A percentile compares a stretch with the other conserved stretches of the same genome.
These are phyloP conservation scores for Clitarchus hookeri DNA, from an alignment of 2,888 invertebrate species.

Conservation along the genomic window DNA sequence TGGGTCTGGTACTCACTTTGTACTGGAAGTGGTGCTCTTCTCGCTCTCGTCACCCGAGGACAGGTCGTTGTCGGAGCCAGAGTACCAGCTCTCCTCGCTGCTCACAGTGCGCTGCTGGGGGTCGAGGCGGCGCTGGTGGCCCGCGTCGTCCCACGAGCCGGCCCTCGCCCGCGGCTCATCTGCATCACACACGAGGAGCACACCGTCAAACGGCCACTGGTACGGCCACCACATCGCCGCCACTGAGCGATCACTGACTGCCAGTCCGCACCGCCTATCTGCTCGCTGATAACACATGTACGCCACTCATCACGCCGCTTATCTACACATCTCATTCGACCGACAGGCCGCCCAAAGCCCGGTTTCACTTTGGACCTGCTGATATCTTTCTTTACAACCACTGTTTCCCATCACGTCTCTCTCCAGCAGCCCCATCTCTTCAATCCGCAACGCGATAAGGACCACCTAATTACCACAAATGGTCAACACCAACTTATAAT, in stretches of 20 bases:
- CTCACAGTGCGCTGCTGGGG: constrained; percentile 57
- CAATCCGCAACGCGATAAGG: too few relatives aligned
- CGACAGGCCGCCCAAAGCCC: too few relatives aligned
- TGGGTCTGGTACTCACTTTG: constrained; percentile 54
- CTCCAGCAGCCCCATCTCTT: too few relatives aligned
- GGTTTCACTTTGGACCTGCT: too few relatives aligned
- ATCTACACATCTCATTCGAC: too few relatives aligned
- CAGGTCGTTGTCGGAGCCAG: constrained; percentile 49
- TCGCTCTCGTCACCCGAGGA: constrained; percentile 69
- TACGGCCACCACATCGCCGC: constrained; percentile 15
- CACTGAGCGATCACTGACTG: not conserved
- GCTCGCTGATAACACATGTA: too few relatives aligned
- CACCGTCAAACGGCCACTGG: not conserved
- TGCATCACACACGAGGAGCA: constrained; percentile 53
- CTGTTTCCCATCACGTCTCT: too few relatives aligned
- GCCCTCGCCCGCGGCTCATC: constrained; percentile 81
- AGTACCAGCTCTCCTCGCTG: constrained; percentile 70
- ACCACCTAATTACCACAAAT: too few relatives aligned
- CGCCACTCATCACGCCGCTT: too few relatives aligned
- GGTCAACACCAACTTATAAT: too few relatives aligned
- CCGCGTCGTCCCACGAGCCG: constrained; percentile 74
- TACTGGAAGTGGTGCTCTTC: constrained; percentile 57
- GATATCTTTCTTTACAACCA: too few relatives aligned
- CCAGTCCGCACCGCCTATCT: not conserved
- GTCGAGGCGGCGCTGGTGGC: constrained; percentile 57